phyloP scores from a whole-genome alignment of 2,113 vertebrate genomes.

The Strix aluco region DNA sequence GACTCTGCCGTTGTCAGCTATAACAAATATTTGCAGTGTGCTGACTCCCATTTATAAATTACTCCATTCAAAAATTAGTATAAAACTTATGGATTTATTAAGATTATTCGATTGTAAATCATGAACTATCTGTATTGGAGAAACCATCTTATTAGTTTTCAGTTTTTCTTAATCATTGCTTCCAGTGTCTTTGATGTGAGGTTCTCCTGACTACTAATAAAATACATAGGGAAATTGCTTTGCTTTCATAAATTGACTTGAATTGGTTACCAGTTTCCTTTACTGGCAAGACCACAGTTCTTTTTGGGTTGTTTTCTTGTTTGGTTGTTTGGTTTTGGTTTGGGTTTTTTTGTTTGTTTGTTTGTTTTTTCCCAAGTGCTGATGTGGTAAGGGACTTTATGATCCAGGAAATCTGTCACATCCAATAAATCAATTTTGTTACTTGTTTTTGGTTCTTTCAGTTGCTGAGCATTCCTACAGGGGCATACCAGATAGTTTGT shows the following conservation, averaged over 20 bases:
- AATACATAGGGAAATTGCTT: not conserved
- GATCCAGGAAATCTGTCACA: slow-evolving; percentile 9
- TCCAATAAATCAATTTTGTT: not conserved
- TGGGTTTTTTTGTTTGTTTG: not conserved
- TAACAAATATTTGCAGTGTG: not conserved
- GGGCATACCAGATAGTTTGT: slow-evolving; percentile 14
- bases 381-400: not conserved
- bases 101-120: not conserved
- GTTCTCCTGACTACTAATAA: not conserved
- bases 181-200: not conserved
- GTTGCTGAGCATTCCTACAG: slow-evolving; percentile 6
- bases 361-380: not conserved
- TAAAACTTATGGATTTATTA: not conserved
- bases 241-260: not conserved
- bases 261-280: not conserved
- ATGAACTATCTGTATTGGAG: not conserved
- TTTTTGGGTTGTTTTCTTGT: not conserved
- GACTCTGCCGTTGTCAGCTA: not conserved
- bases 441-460: slow-evolving; percentile 14
- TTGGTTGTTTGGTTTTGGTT: not conserved
- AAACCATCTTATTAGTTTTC: not conserved
- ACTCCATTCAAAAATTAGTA: not conserved
- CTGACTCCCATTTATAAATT: not conserved
- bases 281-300: not conserved
- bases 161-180: not conserved